A percentile compares a stretch with the other conserved stretches of the same genome.
Evolutionary conservation across 30 jellyfish, hydroid and myxozoan species (phyloP).

Genomic region (Aurelia sp.): DNA sequence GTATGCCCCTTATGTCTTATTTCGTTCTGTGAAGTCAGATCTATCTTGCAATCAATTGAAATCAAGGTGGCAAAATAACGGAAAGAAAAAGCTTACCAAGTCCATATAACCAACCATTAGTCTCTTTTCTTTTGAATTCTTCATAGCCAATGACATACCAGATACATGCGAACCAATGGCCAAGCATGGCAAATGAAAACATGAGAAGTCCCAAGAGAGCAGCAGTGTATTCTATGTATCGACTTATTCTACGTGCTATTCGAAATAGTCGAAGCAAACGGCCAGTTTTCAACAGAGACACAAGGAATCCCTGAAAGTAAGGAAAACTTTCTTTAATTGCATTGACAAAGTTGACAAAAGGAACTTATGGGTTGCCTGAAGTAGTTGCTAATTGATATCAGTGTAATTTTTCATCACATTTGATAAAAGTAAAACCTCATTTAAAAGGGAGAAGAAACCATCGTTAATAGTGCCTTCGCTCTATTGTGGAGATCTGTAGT

Average conservation of each 20-base stretch:
- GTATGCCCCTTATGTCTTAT: too few species aligned
- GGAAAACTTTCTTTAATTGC: background rate
- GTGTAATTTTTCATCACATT: too few species aligned
- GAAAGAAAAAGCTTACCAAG: conserved; percentile 66
- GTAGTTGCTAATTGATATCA: too few species aligned
- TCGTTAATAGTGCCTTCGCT: too few species aligned
- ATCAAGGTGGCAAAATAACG: too few species aligned
- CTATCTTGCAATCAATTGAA: too few species aligned
- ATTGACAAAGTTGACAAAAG: background rate
- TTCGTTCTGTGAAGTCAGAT: too few species aligned
- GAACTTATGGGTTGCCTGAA: too few species aligned
- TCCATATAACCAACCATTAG: conserved; percentile 84
- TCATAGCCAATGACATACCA: conserved; percentile 96
- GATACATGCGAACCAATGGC: conserved; percentile 96
- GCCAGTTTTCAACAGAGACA: conserved; percentile 78
- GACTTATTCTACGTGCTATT: conserved; percentile 81
- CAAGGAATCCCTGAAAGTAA: conserved; percentile 63
- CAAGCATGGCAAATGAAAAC: conserved; percentile 94
- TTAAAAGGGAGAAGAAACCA: too few species aligned
- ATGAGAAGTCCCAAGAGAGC: conserved; percentile 83
- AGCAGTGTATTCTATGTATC: conserved; percentile 88
- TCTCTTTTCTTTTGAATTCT: conserved; percentile 61
- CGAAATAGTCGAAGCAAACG: conserved; percentile 92
- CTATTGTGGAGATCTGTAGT: too few species aligned
- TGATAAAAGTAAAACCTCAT: too few species aligned